Base-by-base conservation (phyloP, 1,140 invertebrate species). In the Drosophila ambigua region DNA sequence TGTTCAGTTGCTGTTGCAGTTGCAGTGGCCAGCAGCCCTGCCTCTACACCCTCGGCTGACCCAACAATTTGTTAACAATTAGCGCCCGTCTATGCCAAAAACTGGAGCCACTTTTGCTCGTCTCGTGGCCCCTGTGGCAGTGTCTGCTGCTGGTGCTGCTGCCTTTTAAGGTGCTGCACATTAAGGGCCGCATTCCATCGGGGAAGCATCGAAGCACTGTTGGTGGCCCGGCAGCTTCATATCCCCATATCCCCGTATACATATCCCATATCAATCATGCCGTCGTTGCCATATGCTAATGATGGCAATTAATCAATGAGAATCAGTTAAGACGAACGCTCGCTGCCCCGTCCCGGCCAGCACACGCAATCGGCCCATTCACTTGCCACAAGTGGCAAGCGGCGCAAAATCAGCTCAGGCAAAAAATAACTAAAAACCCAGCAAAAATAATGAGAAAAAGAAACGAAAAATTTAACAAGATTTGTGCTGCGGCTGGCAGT, bases 31-130 rank as follows among this genome's bases (percentile, higher is more conserved):
- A 16, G 16, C 16, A 16, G 16, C 16, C 43, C 20, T 20, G 20
- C 20, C 20, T 20, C 20, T 24, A n/a, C 35, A 39, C 35, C 31
- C 31, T 35, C 31, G 13, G 35, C 62, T 78, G 64, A 74, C 72
- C 62, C 63, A 79, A 79, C 82, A 85, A 87, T 87, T 87, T 87
- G 82, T 87, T 87, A 87, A 87, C 82, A 82, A 87, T 87, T 87
- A 87, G 79, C 82, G 72, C 76, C 45, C 63, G 39, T 79, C 80
- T 84, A 85, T 85, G 72, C 79, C 72, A 46, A 73, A 77, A 74
- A 45, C 51, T 53, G 58, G 41, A 66, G 54, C 49, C 82, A 85
- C 81, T 85, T 85, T 85, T 85, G 72, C 43, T 61, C 11, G 5
- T 11, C 45, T 48, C 13, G 35, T 8, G 11, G 35, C 2, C 1